Percentiles rank a stretch among this genome's conserved stretches.
Conservation (phyloP, 2,888 invertebrate genomes). For the Chromoteleia sp. region DNA sequence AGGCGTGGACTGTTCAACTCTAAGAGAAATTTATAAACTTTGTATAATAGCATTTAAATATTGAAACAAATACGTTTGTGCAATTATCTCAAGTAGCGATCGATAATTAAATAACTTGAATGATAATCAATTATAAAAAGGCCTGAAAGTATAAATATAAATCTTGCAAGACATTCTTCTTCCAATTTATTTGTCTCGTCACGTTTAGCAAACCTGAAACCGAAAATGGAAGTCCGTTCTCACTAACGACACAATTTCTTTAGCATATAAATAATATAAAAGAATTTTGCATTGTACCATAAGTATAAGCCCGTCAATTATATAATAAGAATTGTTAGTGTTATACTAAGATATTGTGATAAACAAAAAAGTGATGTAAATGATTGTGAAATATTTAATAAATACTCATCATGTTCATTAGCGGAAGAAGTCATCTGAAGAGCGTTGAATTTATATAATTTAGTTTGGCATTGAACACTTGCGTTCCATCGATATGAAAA, state of each 20-base stretch:
- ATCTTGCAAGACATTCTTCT: constrained; percentile 15
- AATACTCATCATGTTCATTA: constrained; percentile 38
- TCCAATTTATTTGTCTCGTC: constrained; percentile 4
- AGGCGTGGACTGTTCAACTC: constrained; percentile 35
- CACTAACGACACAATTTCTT: constrained; percentile 21
- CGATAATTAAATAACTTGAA: not conserved
- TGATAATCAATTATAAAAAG: not conserved
- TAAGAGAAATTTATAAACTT: constrained; percentile 20
- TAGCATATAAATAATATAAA: constrained; percentile 39
- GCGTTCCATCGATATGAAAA: not conserved
- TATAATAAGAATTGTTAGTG: constrained; percentile 63
- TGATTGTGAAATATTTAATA: constrained; percentile 62
- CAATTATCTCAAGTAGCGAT: not conserved
- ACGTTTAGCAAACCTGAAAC: not conserved
- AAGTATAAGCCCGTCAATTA: constrained; percentile 63
- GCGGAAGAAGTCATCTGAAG: constrained; percentile 14
- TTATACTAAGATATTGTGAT: constrained; percentile 66
- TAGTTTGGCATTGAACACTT: constrained; percentile 36
- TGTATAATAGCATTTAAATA: constrained; percentile 30
- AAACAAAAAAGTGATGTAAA: constrained; percentile 57
- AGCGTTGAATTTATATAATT: constrained; percentile 30
- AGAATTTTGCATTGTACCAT: constrained; percentile 51
- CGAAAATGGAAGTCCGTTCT: constrained; percentile 3
- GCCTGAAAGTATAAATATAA: constrained; percentile 23
- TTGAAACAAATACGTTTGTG: not conserved